Evolutionary conservation across 2,888 invertebrate genomes (phyloP).

Genomic region (Idaea aversata): DNA sequence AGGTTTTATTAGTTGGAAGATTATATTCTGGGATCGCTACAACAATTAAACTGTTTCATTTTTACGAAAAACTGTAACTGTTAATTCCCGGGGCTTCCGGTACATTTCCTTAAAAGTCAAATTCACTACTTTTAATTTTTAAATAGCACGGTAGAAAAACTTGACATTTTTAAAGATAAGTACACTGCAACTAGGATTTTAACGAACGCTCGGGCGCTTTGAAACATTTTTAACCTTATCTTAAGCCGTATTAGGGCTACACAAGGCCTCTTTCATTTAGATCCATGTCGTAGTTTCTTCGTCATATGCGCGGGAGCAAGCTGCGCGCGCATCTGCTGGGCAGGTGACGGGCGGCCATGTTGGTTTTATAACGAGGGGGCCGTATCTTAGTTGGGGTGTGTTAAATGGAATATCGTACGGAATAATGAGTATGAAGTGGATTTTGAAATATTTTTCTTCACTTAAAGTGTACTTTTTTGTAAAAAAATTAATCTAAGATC

Average conservation of each 20-base stretch:
- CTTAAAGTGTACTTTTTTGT: neutral
- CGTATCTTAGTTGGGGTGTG: conserved; percentile 30
- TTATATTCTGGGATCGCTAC: no score
- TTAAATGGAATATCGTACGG: conserved; percentile 15
- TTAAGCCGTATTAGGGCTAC: conserved; percentile 3
- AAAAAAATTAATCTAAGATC: no score
- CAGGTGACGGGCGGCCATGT: conserved; percentile 57
- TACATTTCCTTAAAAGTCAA: no score
- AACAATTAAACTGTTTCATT: no score
- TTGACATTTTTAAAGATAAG: no score
- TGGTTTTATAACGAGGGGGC: conserved; percentile 36
- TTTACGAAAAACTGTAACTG: no score
- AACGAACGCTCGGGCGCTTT: no score
- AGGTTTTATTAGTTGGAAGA: no score
- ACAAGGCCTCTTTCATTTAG: neutral
- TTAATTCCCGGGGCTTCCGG: no score
- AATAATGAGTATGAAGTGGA: neutral
- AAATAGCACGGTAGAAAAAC: no score
- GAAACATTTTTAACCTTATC: neutral
- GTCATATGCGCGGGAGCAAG: conserved; percentile 39
- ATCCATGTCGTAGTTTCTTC: neutral
- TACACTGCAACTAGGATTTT: no score
- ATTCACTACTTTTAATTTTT: no score
- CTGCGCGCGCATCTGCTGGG: conserved; percentile 61
- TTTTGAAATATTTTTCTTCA: neutral